Evolutionary conservation across 2,113 vertebrate species (phyloP), one percentile per base, ranked within the genome.

Genomic region (Solea senegalensis): DNA sequence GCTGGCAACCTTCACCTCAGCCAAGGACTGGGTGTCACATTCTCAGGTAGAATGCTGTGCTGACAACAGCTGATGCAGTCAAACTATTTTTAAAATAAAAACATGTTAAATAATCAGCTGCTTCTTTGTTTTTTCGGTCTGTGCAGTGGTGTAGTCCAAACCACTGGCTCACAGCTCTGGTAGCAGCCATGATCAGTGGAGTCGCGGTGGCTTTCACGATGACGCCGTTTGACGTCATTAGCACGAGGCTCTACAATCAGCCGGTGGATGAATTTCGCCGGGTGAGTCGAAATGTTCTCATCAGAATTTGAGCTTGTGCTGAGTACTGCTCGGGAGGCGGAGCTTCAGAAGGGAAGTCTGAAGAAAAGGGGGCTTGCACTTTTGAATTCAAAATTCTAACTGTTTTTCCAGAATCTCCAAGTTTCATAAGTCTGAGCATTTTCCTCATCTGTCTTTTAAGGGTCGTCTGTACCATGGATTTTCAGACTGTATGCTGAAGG

Each of bases 161-260:
- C 92, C 96, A 94, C 90, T 96, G 95, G 95, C 88, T 96, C 5
- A 90, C 93, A 0, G 93, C 95, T 43, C 86, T 99, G 87, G 87
- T 92, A 0, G 95, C 95, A 0, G 96, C 95, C 64, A 95, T 95
- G 94, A 91, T 98, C 72, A 99, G 97, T 66, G 95, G 97, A 0
- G 80, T 98, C 0, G 96, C 95, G 0, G 97, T 99, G 83, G 92
- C 93, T 0, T 79, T 95, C 28, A 92, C 94, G 1, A 99, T 98
- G 97, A 96, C 96, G 0, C 97, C 97, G 0, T 97, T 99, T 7
- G 97, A 99, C 0, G 96, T 98, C 85, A 89, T 96, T 79, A 98
- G 97, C 83, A 99, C 97, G 0, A 92, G 97, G 7, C 95, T 99
- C 13, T 99, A 99, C 93, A 99, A 99, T 86, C 97, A 99, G 88